Evolutionary conservation across 2,888 invertebrate genomes (phyloP), one percentile per base, ranked within the genome.

Genomic region (Poecilobothrus nobilitatus): DNA sequence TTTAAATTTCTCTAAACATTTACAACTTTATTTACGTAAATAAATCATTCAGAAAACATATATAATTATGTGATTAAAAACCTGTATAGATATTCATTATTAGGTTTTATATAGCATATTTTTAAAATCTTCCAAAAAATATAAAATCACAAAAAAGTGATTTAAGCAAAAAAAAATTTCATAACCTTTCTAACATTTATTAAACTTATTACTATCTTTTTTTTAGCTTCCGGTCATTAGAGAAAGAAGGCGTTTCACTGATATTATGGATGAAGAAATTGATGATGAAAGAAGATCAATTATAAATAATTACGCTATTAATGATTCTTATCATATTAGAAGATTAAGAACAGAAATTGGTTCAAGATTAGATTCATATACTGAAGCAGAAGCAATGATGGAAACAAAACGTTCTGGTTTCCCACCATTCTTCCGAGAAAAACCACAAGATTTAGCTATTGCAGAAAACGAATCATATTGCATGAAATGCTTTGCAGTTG

Each of bases 251-350:
- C 89, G 94, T 72, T 95, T 95, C 82, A 94, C 93, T 2, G 95
- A 95, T 79, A 88, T 95, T 18, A 95, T 95, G 95, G 95, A 95
- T 79, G 95, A 95, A 79, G 95, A 95, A 83, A 95, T 95, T 71
- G 94, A 94, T 75, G 95, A 95, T 80, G 95, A 95, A 81, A 87
- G 91, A 12, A 90, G 89, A 77, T 89, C 89, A 63, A 85, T 93
- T 69, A 93, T 93, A 77, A 91, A 89, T 81, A 87, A 87, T 76
- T 93, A 93, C 77, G 90, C 90, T 68, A 80, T 85, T 20, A 83
- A 86, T 27, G 92, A 90, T 76, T 85, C 83, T 66, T 88, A 88
- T 79, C 88, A 89, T 62, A 87, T 91, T 73, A 86, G 94, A 69
- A 86, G 95, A 62, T 83, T 95, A 72, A 85, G 91, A 10, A 91